A percentile compares a stretch with the other conserved stretches of the same genome.
Evolutionary conservation across 2,113 vertebrate genomes (phyloP).

Genomic region (Nerophis ophidion): DNA sequence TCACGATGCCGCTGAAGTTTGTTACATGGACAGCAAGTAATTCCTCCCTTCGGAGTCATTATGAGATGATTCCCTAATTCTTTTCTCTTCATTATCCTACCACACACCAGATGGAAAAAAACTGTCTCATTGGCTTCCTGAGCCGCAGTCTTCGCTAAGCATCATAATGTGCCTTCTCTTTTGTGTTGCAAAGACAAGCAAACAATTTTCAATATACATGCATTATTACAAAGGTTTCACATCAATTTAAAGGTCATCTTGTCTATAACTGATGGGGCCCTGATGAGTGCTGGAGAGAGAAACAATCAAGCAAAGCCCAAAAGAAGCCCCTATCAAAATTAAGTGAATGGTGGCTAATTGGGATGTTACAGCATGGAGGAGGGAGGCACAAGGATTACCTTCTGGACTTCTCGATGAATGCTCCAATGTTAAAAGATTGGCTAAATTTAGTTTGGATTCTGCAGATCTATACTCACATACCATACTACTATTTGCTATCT

Average conservation of each 20-base stretch:
- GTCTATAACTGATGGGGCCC: slow-evolving; percentile 67
- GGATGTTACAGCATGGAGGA: slow-evolving; percentile 23
- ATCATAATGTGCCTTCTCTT: slow-evolving; percentile 55
- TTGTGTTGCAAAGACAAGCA: slow-evolving; percentile 49
- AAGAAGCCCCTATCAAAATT: slow-evolving; percentile 51
- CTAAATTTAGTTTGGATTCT: slow-evolving; percentile 22
- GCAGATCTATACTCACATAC: not conserved
- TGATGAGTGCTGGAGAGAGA: slow-evolving; percentile 46
- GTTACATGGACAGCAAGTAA: slow-evolving; percentile 33
- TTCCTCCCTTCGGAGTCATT: slow-evolving; percentile 53
- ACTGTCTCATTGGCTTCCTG: slow-evolving; percentile 67
- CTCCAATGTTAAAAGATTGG: slow-evolving; percentile 17
- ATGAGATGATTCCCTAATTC: slow-evolving; percentile 55
- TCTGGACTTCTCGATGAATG: slow-evolving; percentile 10
- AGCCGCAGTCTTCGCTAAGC: slow-evolving; percentile 53
- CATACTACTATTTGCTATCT: too few relatives aligned
- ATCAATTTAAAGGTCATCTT: slow-evolving; percentile 74
- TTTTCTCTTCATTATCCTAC: slow-evolving; percentile 67
- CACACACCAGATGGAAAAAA: slow-evolving; percentile 64
- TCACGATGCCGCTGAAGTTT: slow-evolving; percentile 41
- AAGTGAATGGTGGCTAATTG: slow-evolving; percentile 50
- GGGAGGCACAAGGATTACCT: slow-evolving; percentile 5
- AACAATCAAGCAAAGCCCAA: slow-evolving; percentile 54
- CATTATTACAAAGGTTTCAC: slow-evolving; percentile 74
- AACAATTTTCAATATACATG: slow-evolving; percentile 55